phyloP scores from a whole-genome alignment of 37 sponge, comb jelly and placozoan species.

The Petrosia ficiformis region DNA sequence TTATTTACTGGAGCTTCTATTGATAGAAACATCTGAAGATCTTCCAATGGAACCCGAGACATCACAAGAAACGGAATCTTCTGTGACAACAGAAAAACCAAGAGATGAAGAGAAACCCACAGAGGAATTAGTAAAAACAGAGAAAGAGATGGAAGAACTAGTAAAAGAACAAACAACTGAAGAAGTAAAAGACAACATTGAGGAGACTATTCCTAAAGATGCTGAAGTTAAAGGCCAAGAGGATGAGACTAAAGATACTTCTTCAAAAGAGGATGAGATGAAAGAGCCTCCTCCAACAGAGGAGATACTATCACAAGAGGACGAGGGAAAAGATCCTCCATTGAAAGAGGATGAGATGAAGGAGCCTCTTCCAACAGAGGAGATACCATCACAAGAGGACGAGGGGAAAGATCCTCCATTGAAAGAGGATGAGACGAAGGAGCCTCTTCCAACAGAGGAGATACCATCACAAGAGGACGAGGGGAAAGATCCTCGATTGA shows the following conservation, averaged over 20 bases:
- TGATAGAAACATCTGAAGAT: too few relatives aligned
- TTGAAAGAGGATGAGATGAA: neutral
- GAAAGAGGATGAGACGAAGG: neutral
- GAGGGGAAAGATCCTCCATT: neutral
- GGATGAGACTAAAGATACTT: neutral
- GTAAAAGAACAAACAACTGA: neutral
- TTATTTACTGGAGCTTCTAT: too few relatives aligned
- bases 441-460: neutral
- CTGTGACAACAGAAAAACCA: constrained; percentile 5
- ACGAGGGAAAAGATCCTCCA: neutral
- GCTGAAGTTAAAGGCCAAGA: neutral
- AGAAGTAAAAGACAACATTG: neutral
- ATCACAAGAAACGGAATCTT: neutral
- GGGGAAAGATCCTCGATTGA: neutral
- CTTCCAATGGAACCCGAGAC: too few relatives aligned
- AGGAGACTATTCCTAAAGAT: neutral
- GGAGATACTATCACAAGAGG: neutral
- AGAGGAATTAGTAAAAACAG: neutral
- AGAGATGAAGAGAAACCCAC: neutral
- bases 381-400: neutral
- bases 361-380: neutral
- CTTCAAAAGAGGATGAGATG: neutral
- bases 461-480: neutral
- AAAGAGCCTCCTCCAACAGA: neutral
- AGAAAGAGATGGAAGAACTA: neutral